Base-by-base conservation (phyloP, 2,888 invertebrate species). In the Parnassius glacialis region DNA sequence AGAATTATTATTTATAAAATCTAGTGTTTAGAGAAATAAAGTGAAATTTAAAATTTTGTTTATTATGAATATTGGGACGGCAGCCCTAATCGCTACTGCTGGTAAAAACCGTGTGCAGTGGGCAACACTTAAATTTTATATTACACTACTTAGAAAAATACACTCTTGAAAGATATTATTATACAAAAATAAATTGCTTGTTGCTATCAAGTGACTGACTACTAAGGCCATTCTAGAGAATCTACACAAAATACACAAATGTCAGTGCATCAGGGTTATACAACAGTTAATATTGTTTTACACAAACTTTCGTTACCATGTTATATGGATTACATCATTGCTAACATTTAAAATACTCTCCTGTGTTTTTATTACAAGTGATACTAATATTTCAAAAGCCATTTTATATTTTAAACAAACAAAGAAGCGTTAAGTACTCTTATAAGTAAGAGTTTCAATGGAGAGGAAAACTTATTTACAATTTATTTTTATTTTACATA, bases 141-240 rank as follows among this genome's bases (percentile, higher is more conserved):
- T 48, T 12, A 13, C n/a, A 13, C 13, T 13, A 13, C n/a, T n/a
- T 83, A 83, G 64, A 83, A 83, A 84, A 83, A 83, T 83, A 84
- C 76, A 76, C 70, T 81, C 73, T 79, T 65, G 66, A 74, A 34
- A 74, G 67, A 67, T 71, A 70, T 70, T 67, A 67, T 70, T 66
- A 67, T 83, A 79, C 62, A 81, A 81, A 81, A 81, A 81, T 79
- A 80, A 76, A 73, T 72, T 59, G 69, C 67, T 65, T 64, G 65
- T 65, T 67, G 68, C 71, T 66, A 65, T 54, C 20, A 61, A 64
- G 48, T 50, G 20, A 42, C 13, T 50, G 20, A 42, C 11, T 59
- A 64, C 48, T 60, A 64, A 64, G 51, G 55, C 53, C 51, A 59
- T 54, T 57, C 58, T 50, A 12, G n/a, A 48, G 43, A n/a, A 61